A percentile compares a stretch with the other conserved stretches of the same genome.
These are phyloP conservation scores for Atrina japonica DNA, from an alignment of 2,888 invertebrate species.

Conservation along the genomic window DNA sequence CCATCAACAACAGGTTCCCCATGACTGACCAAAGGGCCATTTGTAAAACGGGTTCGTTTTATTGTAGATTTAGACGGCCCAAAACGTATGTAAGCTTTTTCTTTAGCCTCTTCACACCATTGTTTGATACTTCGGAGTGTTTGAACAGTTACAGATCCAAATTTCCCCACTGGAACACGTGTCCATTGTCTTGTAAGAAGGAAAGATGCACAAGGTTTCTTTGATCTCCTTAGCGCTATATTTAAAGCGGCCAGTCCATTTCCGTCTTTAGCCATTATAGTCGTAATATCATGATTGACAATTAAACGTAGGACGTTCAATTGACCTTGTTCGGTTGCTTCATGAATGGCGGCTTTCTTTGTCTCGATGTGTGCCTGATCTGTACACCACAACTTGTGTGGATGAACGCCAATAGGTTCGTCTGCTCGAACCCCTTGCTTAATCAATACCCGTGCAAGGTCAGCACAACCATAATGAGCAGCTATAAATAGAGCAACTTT, in stretches of 20 bases:
- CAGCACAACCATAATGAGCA: conserved; percentile 78
- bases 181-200: conserved; percentile 80
- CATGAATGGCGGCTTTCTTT: conserved; percentile 75
- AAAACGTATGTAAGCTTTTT: conserved; percentile 68
- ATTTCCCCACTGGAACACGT: conserved; percentile 72
- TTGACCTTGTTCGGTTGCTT: conserved; percentile 76
- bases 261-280: conserved; percentile 77
- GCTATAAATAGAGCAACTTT: conserved; percentile 78
- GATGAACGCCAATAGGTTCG: conserved; percentile 78
- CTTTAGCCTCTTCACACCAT: conserved; percentile 78
- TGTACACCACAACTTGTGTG: conserved; percentile 75
- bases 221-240: conserved; percentile 74
- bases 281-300: conserved; percentile 75
- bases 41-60: conserved; percentile 59
- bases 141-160: conserved; percentile 69
- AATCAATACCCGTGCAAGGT: conserved; percentile 73
- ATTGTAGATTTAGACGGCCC: conserved; percentile 74
- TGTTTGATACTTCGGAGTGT: conserved; percentile 73
- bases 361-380: conserved; percentile 73
- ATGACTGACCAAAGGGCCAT: conserved; percentile 71
- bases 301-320: conserved; percentile 76
- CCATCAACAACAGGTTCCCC: conserved; percentile 74
- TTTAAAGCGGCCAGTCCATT: conserved; percentile 76
- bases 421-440: conserved; percentile 74
- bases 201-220: conserved; percentile 78